These are phyloP conservation scores for Drosophila anomalata DNA, from an alignment of 2,888 invertebrate genomes.

Conservation along the genomic window DNA sequence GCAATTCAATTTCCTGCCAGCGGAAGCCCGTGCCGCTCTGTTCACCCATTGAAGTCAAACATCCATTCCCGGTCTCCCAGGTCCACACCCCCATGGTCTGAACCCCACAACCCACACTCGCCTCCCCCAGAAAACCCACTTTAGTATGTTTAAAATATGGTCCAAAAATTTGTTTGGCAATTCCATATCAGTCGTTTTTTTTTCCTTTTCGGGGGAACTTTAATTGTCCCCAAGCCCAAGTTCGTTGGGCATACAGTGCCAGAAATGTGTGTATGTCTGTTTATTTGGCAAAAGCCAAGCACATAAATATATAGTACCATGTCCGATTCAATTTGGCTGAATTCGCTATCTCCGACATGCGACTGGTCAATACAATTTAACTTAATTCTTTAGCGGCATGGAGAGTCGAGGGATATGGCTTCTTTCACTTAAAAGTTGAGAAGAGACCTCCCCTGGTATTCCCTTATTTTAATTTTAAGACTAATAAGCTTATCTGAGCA, in stretches of 20 bases:
- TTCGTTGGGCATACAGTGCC: constrained; percentile 13
- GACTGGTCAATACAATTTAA: constrained; percentile 53
- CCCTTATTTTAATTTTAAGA: too few species aligned
- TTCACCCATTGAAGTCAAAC: constrained; percentile 57
- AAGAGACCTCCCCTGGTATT: too few species aligned
- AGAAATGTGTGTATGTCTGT: constrained; percentile 11
- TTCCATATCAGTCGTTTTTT: constrained; percentile 19
- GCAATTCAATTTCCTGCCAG: constrained; percentile 82
- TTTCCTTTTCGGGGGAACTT: constrained; percentile 25
- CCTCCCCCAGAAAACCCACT: background rate
- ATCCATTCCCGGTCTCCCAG: constrained; percentile 30
- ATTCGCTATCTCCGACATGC: constrained; percentile 43
- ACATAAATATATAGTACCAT: constrained; percentile 41
- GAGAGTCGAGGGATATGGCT: background rate
- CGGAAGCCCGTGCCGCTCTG: constrained; percentile 78
- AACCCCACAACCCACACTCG: background rate
- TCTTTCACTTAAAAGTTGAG: background rate
- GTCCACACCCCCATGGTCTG: too few species aligned
- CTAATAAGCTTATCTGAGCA: too few species aligned
- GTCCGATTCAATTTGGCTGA: constrained; percentile 64
- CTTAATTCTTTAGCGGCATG: background rate
- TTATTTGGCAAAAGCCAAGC: background rate
- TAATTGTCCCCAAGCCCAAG: constrained; percentile 50
- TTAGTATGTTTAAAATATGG: constrained; percentile 44
- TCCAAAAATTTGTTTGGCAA: constrained; percentile 60